phyloP scores from a whole-genome alignment of 2,113 vertebrate species.

The Nothocercus julius region DNA sequence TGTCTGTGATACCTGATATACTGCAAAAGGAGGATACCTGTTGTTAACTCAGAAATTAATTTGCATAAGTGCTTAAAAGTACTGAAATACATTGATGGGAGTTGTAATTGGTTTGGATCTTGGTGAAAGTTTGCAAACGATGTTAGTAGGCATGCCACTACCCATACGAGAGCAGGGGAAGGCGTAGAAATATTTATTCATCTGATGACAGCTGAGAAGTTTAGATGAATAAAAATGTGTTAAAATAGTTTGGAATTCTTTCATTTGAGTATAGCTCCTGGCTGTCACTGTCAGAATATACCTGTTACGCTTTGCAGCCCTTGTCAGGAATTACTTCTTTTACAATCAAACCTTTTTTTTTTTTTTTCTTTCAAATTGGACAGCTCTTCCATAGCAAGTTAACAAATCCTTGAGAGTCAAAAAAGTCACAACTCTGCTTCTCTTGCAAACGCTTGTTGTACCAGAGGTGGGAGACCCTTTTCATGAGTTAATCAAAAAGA shows the following conservation, averaged over 20 bases:
- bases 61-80: neutral
- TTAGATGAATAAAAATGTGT: neutral
- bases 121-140: neutral
- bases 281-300: neutral
- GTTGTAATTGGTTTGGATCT: neutral
- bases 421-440: neutral
- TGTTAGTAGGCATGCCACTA: neutral
- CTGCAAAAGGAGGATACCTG: neutral
- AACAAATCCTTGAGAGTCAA: slow-evolving; percentile 11
- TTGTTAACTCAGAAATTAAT: neutral
- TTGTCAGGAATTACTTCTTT: neutral
- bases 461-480: slow-evolving; percentile 35
- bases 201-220: neutral
- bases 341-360: neutral
- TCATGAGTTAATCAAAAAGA: slow-evolving; percentile 49
- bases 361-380: neutral
- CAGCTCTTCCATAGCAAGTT: slow-evolving; percentile 7
- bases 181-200: neutral
- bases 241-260: neutral
- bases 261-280: neutral
- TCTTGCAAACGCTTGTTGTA: neutral
- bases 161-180: neutral
- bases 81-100: neutral
- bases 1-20: neutral
- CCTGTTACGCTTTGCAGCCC: neutral